These are phyloP conservation scores for Nephrotoma guestfalica DNA, from an alignment of 2,888 invertebrate species.

Conservation along the genomic window DNA sequence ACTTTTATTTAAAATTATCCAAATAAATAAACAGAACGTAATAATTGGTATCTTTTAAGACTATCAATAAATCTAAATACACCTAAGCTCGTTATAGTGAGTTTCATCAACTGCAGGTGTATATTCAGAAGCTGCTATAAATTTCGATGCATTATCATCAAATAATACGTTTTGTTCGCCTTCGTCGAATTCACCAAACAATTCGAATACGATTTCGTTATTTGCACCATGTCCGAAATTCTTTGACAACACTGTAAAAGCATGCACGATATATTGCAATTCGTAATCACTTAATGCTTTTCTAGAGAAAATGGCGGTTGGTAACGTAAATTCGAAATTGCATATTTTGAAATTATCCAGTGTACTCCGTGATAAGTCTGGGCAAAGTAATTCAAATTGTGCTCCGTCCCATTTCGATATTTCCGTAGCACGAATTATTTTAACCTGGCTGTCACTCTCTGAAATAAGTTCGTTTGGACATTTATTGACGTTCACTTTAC, in stretches of 20 bases:
- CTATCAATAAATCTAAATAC: constrained; percentile 37
- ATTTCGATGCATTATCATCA: constrained; percentile 22
- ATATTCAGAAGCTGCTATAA: constrained; percentile 16
- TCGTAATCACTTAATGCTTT: constrained; percentile 18
- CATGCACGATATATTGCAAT: constrained; percentile 27
- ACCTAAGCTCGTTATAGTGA: constrained; percentile 43
- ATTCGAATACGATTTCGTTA: constrained; percentile 26
- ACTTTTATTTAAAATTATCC: too few species aligned
- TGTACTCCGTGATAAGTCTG: constrained; percentile 23
- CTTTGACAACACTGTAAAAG: constrained; percentile 23
- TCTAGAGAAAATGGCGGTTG: constrained; percentile 16
- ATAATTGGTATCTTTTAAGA: too few species aligned
- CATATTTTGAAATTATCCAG: constrained; percentile 24
- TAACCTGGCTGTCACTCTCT: constrained; percentile 10
- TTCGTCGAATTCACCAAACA: constrained; percentile 25
- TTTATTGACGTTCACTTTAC: not conserved
- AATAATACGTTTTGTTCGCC: constrained; percentile 25
- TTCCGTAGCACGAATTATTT: constrained; percentile 23
- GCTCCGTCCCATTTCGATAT: constrained; percentile 23
- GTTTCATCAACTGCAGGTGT: constrained; percentile 34
- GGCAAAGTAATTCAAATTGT: constrained; percentile 22
- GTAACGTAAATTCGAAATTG: constrained; percentile 27
- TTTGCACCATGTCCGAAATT: constrained; percentile 25
- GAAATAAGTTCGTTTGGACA: not conserved
- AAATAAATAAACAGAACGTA: too few species aligned